phyloP scores from a whole-genome alignment of 2,888 invertebrate genomes.

The Cecidostiba fungosa region DNA sequence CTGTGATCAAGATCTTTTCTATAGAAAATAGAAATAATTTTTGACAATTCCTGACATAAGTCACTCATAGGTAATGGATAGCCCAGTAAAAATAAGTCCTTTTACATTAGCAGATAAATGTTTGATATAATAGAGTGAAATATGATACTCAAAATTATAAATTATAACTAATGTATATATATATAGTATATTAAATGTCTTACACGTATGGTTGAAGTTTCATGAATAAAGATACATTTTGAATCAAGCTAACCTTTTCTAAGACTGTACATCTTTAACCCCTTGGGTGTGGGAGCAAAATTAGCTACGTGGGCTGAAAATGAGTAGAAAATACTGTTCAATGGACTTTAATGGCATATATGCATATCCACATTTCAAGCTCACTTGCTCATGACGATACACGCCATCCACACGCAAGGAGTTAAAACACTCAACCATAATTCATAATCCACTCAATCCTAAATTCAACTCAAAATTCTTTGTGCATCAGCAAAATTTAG shows the following conservation, averaged over 20 bases:
- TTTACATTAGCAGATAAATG: conserved; percentile 1
- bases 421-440: conserved; percentile 64
- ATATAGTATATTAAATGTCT: conserved; percentile 59
- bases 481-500: conserved; percentile 15
- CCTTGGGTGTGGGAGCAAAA: conserved; percentile 66
- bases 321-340: conserved; percentile 62
- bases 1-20: background rate
- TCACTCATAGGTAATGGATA: background rate
- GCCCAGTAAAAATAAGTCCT: conserved; percentile 15
- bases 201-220: conserved; percentile 61
- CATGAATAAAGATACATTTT: conserved; percentile 59
- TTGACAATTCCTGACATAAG: background rate
- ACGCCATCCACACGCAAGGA: conserved; percentile 66
- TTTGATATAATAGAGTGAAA: conserved; percentile 29
- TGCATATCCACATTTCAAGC: conserved; percentile 65
- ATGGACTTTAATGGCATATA: conserved; percentile 57
- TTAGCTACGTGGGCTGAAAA: conserved; percentile 66
- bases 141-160: conserved; percentile 44
- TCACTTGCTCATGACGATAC: conserved; percentile 65
- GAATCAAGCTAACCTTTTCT: conserved; percentile 60
- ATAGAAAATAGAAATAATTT: background rate
- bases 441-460: conserved; percentile 62
- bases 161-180: conserved; percentile 46
- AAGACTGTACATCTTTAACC: conserved; percentile 64
- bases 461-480: conserved; percentile 35